phyloP scores from a whole-genome alignment of 2,888 invertebrate genomes.

The Archips crataeganus region DNA sequence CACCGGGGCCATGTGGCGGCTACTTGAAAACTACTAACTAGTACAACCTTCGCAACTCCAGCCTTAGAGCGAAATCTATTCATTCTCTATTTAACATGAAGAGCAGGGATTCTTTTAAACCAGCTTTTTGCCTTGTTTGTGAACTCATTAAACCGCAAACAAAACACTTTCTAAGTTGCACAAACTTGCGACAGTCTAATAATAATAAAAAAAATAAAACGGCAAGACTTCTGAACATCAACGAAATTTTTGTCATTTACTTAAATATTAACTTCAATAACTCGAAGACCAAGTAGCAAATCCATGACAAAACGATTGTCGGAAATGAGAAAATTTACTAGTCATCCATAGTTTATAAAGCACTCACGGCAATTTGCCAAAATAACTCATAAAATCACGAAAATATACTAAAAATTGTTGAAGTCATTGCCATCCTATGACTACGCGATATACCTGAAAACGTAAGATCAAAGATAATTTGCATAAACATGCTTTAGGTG shows the following conservation, averaged over 20 bases:
- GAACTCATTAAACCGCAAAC: neutral
- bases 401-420: too few species aligned
- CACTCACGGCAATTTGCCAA: too few species aligned
- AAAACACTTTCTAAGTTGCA: neutral
- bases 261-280: too few species aligned
- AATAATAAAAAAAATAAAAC: too few species aligned
- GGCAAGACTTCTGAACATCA: too few species aligned
- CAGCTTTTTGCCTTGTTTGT: neutral
- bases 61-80: neutral
- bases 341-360: too few species aligned
- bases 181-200: too few species aligned
- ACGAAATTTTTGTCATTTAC: too few species aligned
- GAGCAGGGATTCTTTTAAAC: neutral
- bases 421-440: neutral
- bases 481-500: neutral
- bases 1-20: constrained; percentile 9
- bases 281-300: too few species aligned
- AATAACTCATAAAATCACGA: too few species aligned
- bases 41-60: constrained; percentile 18
- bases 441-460: neutral
- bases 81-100: neutral
- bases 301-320: too few species aligned
- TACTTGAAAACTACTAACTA: constrained; percentile 29
- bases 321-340: too few species aligned
- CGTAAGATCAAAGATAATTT: neutral